These are phyloP conservation scores for Schizopygopsis pylzovi DNA, from an alignment of 2,797 vertebrate genomes.

Conservation along the genomic window DNA sequence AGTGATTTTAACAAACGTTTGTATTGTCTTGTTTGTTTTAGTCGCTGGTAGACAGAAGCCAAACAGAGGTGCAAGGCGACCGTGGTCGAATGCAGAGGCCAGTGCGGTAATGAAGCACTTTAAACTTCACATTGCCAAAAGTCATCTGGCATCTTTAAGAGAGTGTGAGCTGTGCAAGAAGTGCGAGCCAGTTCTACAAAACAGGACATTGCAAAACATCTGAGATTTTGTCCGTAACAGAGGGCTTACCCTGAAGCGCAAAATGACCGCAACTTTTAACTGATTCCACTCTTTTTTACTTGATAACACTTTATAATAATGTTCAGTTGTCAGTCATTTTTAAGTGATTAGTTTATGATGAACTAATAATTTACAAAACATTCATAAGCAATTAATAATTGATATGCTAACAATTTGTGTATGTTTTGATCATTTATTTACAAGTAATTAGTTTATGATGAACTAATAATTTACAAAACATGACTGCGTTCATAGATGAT, in stretches of 20 bases:
- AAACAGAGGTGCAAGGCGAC: background rate
- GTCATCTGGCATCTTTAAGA: background rate
- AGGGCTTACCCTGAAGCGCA: slow-evolving; percentile 4
- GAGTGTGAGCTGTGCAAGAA: slow-evolving; percentile 7
- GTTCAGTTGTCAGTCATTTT: too few species aligned
- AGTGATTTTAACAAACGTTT: background rate
- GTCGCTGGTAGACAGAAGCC: background rate
- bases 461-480: too few species aligned
- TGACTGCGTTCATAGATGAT: too few species aligned
- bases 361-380: too few species aligned
- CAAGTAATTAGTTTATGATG: too few species aligned
- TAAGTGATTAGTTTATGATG: too few species aligned
- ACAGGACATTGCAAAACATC: background rate
- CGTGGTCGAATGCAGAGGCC: background rate
- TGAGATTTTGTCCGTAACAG: background rate
- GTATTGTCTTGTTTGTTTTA: slow-evolving; percentile 11
- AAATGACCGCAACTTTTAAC: background rate
- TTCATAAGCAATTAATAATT: too few species aligned
- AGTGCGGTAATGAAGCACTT: background rate
- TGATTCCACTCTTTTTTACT: too few species aligned
- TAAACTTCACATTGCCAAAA: background rate
- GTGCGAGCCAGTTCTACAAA: background rate
- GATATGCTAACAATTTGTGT: too few species aligned
- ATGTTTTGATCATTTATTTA: too few species aligned
- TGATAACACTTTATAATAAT: too few species aligned